phyloP scores from a whole-genome alignment of 2,888 invertebrate species.

The Polietes domitor region DNA sequence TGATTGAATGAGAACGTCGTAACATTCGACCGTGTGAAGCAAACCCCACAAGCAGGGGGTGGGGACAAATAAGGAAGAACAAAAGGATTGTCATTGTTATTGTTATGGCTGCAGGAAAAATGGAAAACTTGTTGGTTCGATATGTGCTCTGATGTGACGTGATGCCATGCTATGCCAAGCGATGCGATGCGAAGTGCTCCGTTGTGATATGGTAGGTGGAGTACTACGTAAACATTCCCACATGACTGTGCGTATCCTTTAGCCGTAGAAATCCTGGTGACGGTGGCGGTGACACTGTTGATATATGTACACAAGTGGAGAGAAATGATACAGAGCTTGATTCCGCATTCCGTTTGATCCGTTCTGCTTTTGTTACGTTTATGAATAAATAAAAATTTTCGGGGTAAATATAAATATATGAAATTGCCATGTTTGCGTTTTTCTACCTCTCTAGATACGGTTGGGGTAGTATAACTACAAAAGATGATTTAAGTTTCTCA shows the following conservation, averaged over 20 bases:
- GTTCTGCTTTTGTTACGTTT: constrained; percentile 1
- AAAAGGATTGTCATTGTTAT: neutral
- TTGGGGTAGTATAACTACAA: too few relatives aligned
- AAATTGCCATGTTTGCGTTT: neutral
- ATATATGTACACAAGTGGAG: neutral
- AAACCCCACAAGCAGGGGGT: neutral
- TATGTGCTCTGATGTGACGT: neutral
- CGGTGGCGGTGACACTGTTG: neutral
- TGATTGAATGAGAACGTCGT: neutral
- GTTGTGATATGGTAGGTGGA: neutral
- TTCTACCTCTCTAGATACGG: neutral
- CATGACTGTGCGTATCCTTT: too few relatives aligned
- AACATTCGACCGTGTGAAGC: neutral
- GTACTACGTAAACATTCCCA: neutral
- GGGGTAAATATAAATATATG: constrained; percentile 26
- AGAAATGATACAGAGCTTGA: neutral
- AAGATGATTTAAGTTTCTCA: too few relatives aligned
- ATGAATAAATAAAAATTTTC: constrained; percentile 14
- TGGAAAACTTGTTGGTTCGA: neutral
- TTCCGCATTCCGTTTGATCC: neutral
- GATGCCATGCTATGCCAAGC: neutral
- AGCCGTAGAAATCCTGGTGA: too few relatives aligned
- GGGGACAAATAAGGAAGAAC: too few relatives aligned
- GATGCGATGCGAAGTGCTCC: neutral
- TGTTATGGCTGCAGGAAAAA: neutral